A percentile compares a stretch with the other conserved stretches of the same genome.
These are phyloP conservation scores for Antedon mediterranea DNA, from an alignment of 53 echinoderm and acorn worm genomes.

Conservation along the genomic window DNA sequence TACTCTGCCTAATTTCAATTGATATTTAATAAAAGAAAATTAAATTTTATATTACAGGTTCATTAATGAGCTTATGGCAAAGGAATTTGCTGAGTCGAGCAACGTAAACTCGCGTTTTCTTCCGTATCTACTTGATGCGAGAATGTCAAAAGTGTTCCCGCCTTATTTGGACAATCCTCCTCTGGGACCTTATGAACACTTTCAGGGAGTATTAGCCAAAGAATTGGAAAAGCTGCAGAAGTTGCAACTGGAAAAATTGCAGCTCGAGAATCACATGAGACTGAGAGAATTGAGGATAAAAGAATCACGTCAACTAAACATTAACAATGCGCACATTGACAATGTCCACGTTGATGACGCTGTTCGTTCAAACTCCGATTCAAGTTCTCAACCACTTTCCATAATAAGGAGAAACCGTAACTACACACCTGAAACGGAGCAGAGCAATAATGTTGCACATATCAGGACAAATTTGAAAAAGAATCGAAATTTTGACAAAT, in stretches of 20 bases:
- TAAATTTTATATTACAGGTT: neutral
- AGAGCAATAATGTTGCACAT: too few species aligned
- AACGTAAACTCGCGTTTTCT: neutral
- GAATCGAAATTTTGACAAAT: too few species aligned
- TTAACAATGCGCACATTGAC: neutral
- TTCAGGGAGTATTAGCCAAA: neutral
- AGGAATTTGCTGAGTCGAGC: neutral
- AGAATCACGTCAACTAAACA: too few species aligned
- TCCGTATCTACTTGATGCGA: neutral
- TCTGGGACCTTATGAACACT: neutral
- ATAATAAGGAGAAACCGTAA: neutral
- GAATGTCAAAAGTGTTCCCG: neutral
- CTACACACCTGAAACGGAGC: too few species aligned
- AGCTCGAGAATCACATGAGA: neutral
- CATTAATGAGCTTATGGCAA: neutral
- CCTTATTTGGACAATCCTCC: neutral
- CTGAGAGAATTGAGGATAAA: too few species aligned
- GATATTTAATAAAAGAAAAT: too few species aligned
- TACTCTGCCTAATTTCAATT: too few species aligned
- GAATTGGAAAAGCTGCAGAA: neutral
- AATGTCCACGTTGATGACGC: neutral
- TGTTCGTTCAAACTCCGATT: neutral
- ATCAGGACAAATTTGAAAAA: too few species aligned
- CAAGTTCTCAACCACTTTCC: neutral
- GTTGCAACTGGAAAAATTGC: neutral